Conservation (phyloP, 2,797 vertebrate genomes). For the Poeciliopsis gracilis region DNA sequence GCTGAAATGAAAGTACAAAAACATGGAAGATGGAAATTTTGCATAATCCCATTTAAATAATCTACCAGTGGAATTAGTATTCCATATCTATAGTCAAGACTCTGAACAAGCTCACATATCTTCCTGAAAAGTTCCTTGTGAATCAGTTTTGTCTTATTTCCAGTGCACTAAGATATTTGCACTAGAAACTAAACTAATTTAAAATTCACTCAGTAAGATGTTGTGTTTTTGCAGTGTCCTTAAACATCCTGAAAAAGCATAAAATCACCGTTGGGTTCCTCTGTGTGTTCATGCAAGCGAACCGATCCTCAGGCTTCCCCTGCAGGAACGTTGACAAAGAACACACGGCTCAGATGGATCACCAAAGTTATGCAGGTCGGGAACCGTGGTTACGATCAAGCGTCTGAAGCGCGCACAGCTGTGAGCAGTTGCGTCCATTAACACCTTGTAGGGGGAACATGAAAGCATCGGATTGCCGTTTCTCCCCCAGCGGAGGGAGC, state of each 20-base stretch:
- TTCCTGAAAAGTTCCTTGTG: too few relatives aligned
- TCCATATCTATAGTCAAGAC: too few relatives aligned
- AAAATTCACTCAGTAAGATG: too few relatives aligned
- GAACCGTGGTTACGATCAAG: constrained; percentile 69
- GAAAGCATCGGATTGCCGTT: constrained; percentile 68
- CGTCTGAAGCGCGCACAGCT: constrained; percentile 75
- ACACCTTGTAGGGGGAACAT: constrained; percentile 75
- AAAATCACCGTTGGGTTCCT: constrained; percentile 17
- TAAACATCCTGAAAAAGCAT: background rate
- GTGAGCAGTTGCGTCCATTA: constrained; percentile 79
- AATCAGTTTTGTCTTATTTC: too few relatives aligned
- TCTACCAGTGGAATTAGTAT: too few relatives aligned
- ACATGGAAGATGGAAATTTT: too few relatives aligned
- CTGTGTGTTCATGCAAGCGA: constrained; percentile 25
- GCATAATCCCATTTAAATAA: background rate
- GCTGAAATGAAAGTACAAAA: too few relatives aligned
- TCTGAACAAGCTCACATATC: too few relatives aligned
- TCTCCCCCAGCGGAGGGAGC: constrained; percentile 41
- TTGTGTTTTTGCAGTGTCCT: too few relatives aligned
- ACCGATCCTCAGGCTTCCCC: constrained; percentile 51
- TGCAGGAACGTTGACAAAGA: constrained; percentile 58
- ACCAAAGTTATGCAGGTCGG: constrained; percentile 20
- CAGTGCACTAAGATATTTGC: too few relatives aligned
- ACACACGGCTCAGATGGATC: constrained; percentile 43
- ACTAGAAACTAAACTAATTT: too few relatives aligned